Conservation (phyloP, 2,113 vertebrate genomes). For the Catharus fuscescens region DNA sequence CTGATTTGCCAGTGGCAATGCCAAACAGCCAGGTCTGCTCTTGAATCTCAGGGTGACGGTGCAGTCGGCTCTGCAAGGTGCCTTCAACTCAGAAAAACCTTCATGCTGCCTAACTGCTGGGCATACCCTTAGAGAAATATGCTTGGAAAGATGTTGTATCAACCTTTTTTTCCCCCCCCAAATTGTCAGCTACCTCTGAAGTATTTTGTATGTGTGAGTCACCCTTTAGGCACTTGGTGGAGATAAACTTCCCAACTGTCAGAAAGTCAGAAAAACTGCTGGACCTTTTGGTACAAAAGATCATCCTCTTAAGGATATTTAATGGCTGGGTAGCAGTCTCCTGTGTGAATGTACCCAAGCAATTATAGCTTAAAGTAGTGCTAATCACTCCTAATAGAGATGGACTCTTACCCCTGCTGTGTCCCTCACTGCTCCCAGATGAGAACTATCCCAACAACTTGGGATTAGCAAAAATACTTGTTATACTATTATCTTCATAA, state of each 20-base stretch:
- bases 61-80: not conserved
- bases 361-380: slow-evolving; percentile 68
- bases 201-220: not conserved
- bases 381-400: slow-evolving; percentile 66
- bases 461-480: slow-evolving; percentile 56
- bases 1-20: not conserved
- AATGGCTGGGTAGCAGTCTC: slow-evolving; percentile 38
- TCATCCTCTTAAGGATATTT: slow-evolving; percentile 66
- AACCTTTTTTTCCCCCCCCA: not conserved
- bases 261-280: slow-evolving; percentile 48
- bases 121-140: not conserved
- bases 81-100: not conserved
- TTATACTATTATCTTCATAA: slow-evolving; percentile 70
- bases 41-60: not conserved
- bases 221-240: not conserved
- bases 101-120: not conserved
- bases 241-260: slow-evolving; percentile 45
- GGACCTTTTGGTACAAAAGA: slow-evolving; percentile 48
- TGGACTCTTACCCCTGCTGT: slow-evolving; percentile 65
- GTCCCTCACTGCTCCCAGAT: slow-evolving; percentile 53
- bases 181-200: not conserved
- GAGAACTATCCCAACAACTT: slow-evolving; percentile 61
- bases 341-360: slow-evolving; percentile 48
- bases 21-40: not conserved
- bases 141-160: not conserved